Percentiles rank a stretch among this genome's conserved stretches.
These are phyloP conservation scores for Odocoileus hemionus DNA, from an alignment of 2,113 vertebrate species.

Conservation along the genomic window DNA sequence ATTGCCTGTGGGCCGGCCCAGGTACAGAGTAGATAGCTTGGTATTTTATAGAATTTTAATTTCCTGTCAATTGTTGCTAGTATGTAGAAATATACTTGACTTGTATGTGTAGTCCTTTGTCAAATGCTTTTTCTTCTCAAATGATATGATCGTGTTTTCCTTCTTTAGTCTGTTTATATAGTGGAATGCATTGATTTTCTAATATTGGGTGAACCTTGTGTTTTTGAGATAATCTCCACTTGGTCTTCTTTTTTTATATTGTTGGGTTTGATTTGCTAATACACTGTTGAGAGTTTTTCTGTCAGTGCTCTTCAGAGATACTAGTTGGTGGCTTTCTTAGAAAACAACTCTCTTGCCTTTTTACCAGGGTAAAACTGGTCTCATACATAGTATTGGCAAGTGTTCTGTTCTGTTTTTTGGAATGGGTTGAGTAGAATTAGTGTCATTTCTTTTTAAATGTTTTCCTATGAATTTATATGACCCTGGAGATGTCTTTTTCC, in stretches of 20 bases:
- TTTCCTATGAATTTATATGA: background rate
- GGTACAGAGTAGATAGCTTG: constrained; percentile 74
- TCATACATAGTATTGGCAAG: background rate
- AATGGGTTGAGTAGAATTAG: background rate
- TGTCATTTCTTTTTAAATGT: background rate
- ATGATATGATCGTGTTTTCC: background rate
- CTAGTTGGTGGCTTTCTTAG: background rate
- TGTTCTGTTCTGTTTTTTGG: background rate
- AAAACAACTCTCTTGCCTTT: background rate
- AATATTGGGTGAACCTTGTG: background rate
- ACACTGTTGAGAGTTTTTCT: background rate
- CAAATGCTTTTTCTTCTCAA: background rate
- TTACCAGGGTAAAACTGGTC: background rate
- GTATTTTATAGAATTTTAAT: background rate
- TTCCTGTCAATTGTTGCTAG: background rate
- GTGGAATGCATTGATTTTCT: background rate
- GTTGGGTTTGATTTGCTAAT: background rate
- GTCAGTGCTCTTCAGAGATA: background rate
- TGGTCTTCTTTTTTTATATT: background rate
- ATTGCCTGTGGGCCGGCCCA: constrained; percentile 97
- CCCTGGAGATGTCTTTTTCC: background rate
- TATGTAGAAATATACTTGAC: background rate
- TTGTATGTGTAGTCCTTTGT: background rate
- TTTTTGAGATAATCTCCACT: background rate
- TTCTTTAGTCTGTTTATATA: background rate